Evolutionary conservation across 2,797 vertebrate genomes (phyloP).

Genomic region (Rhinella marina): DNA sequence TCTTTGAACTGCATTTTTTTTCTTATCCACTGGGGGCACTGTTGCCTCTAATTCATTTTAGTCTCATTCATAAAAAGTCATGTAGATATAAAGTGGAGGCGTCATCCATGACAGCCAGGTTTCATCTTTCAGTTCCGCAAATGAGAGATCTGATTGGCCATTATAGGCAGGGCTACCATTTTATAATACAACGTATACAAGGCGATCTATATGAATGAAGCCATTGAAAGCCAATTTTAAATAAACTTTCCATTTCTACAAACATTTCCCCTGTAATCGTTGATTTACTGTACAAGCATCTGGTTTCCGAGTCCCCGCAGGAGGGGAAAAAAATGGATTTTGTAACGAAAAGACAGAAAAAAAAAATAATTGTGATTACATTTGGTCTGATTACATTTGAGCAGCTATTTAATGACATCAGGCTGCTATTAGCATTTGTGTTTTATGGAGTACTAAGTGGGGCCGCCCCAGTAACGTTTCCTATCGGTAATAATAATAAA

Average conservation of each 20-base stretch:
- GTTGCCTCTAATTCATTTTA: background rate
- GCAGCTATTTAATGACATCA: slow-evolving; percentile 46
- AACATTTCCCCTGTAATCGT: background rate
- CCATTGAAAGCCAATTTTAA: background rate
- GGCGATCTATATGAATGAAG: background rate
- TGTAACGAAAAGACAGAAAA: slow-evolving; percentile 1
- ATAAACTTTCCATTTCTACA: background rate
- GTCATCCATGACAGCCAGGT: background rate
- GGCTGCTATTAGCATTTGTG: slow-evolving; percentile 43
- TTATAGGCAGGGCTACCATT: background rate
- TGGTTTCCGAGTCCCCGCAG: slow-evolving; percentile 7
- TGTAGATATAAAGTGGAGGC: background rate
- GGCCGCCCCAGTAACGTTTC: slow-evolving; percentile 43
- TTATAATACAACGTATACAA: background rate
- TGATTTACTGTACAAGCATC: slow-evolving; percentile 31
- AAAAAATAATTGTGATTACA: slow-evolving; percentile 24
- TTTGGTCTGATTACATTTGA: slow-evolving; percentile 49
- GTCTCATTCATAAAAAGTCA: background rate
- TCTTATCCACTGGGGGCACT: background rate
- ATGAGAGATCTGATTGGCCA: background rate
- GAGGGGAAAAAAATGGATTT: slow-evolving; percentile 13
- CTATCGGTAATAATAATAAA: slow-evolving; percentile 49
- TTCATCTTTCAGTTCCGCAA: background rate
- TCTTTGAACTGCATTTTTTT: background rate
- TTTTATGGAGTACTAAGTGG: slow-evolving; percentile 38